A percentile compares a stretch with the other conserved stretches of the same genome.
phyloP scores from a whole-genome alignment of 2,888 invertebrate genomes.

The Tetramorium bicarinatum region DNA sequence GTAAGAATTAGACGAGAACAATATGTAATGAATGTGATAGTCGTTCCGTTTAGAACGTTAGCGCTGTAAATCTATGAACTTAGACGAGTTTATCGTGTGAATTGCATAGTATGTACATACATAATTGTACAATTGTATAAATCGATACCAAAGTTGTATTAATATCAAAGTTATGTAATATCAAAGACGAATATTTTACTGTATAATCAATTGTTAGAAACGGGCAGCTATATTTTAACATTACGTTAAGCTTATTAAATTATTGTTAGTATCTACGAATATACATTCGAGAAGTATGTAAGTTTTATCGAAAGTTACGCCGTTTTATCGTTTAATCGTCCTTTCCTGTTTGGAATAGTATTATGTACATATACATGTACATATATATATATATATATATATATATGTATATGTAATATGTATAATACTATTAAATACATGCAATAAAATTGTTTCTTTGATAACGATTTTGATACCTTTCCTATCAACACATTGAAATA shows the following conservation, averaged over 20 bases:
- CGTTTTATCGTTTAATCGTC: constrained; percentile 73
- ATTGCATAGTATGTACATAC: constrained; percentile 68
- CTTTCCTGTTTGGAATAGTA: constrained; percentile 78
- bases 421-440: constrained; percentile 65
- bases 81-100: constrained; percentile 56
- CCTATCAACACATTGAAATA: neutral
- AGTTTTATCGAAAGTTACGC: constrained; percentile 69
- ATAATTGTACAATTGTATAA: constrained; percentile 72
- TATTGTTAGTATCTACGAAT: constrained; percentile 78
- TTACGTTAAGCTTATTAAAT: constrained; percentile 79
- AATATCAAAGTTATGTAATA: constrained; percentile 71
- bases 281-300: constrained; percentile 74
- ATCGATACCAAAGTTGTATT: constrained; percentile 80
- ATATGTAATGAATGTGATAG: constrained; percentile 84
- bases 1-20: constrained; percentile 46
- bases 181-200: constrained; percentile 79
- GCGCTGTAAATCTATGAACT: constrained; percentile 80
- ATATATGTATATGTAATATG: constrained; percentile 70
- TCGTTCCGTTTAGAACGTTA: constrained; percentile 81
- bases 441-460: constrained; percentile 82
- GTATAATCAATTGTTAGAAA: constrained; percentile 73
- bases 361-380: constrained; percentile 69
- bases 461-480: constrained; percentile 60
- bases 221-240: constrained; percentile 77
- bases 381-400: constrained; percentile 74